These are phyloP conservation scores for Indicator indicator DNA, from an alignment of 2,113 vertebrate species.

Conservation along the genomic window DNA sequence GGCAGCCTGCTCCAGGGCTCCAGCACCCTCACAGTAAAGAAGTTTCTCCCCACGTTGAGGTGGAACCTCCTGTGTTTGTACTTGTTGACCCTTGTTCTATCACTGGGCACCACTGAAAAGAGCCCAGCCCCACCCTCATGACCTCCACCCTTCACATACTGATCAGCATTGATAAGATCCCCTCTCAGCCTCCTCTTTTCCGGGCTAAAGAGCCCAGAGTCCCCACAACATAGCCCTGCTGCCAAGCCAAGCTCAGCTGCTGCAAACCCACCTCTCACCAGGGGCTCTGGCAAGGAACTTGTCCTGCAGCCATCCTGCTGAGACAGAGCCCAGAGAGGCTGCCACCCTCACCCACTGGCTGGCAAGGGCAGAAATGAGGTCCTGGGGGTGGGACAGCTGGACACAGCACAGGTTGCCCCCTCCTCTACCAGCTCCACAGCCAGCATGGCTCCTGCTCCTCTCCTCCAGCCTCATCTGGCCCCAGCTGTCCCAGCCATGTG, in stretches of 20 bases:
- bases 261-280: not conserved
- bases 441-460: not conserved
- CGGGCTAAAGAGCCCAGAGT: not conserved
- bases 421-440: not conserved
- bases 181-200: too few relatives aligned
- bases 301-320: fast-evolving
- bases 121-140: too few relatives aligned
- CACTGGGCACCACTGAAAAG: too few relatives aligned
- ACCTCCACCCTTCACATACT: too few relatives aligned
- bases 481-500: fast-evolving
- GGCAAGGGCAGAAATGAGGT: not conserved
- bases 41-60: too few relatives aligned
- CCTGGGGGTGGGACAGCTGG: not conserved
- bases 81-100: too few relatives aligned
- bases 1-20: too few relatives aligned
- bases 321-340: not conserved
- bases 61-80: too few relatives aligned
- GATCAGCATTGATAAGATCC: too few relatives aligned
- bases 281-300: not conserved
- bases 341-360: not conserved
- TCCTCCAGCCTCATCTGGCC: not conserved
- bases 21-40: too few relatives aligned
- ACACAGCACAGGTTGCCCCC: not conserved
- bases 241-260: not conserved
- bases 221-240: fast-evolving